phyloP scores from a whole-genome alignment of 2,888 invertebrate species.

The Eristalis arbustorum region DNA sequence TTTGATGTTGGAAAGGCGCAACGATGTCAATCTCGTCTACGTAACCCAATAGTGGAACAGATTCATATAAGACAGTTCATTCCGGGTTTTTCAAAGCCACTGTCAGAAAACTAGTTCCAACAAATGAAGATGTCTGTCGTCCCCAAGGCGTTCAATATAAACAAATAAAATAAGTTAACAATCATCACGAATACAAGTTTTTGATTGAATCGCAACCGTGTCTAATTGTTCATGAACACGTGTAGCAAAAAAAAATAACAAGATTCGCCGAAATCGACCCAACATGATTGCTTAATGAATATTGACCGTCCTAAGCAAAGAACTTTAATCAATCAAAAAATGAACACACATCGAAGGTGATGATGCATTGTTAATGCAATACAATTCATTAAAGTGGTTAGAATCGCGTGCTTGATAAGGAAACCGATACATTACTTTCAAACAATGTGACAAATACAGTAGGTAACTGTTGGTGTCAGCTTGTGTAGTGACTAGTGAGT shows the following conservation, averaged over 20 bases:
- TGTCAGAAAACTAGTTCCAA: neutral
- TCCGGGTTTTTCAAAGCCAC: no score
- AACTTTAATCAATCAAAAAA: neutral
- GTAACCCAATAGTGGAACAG: no score
- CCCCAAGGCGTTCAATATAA: neutral
- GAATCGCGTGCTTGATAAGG: neutral
- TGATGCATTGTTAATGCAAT: neutral
- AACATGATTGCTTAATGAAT: neutral
- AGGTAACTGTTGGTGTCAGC: neutral
- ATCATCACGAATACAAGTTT: neutral
- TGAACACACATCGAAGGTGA: neutral
- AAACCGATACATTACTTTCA: neutral
- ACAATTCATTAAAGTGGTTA: neutral
- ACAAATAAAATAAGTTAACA: neutral
- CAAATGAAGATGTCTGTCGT: neutral
- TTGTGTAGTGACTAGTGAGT: no score
- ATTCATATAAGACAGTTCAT: no score
- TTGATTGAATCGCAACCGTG: neutral
- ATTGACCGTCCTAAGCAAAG: neutral
- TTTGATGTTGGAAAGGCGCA: no score
- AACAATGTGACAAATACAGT: neutral
- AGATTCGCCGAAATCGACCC: neutral
- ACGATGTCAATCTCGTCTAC: no score
- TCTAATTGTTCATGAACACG: neutral
- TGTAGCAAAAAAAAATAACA: neutral